phyloP scores from a whole-genome alignment of 2,888 invertebrate genomes.

The Crioceris asparagi region DNA sequence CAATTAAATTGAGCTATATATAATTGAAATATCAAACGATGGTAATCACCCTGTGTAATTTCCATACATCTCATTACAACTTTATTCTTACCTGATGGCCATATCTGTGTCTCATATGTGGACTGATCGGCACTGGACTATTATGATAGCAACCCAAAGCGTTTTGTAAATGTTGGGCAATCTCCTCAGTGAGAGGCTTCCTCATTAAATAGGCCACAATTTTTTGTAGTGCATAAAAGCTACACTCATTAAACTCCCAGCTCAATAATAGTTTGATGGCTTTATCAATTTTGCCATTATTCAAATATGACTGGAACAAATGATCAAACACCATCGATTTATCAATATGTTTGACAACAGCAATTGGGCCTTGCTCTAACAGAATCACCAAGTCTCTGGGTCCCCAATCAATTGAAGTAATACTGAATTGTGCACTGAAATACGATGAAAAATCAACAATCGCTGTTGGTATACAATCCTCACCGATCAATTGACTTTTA shows the following conservation, averaged over 20 bases:
- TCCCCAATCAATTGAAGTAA: conserved; percentile 33
- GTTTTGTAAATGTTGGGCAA: conserved; percentile 58
- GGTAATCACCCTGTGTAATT: background rate
- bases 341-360: conserved; percentile 29
- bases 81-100: conserved; percentile 44
- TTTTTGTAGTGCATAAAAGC: conserved; percentile 63
- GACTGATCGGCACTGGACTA: conserved; percentile 54
- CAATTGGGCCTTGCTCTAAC: conserved; percentile 53
- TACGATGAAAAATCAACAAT: conserved; percentile 53
- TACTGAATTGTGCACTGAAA: conserved; percentile 38
- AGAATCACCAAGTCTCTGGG: conserved; percentile 41
- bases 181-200: conserved; percentile 45
- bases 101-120: conserved; percentile 59
- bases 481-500: conserved; percentile 54
- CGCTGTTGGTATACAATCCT: conserved; percentile 50
- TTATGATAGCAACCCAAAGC: conserved; percentile 73
- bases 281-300: conserved; percentile 51
- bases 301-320: conserved; percentile 46
- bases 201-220: conserved; percentile 58
- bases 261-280: conserved; percentile 53
- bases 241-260: conserved; percentile 65
- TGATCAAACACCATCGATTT: conserved; percentile 28
- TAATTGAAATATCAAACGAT: background rate
- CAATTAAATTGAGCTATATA: background rate
- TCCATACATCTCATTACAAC: conserved; percentile 2